Evolutionary conservation across 2,888 invertebrate species (phyloP).

Genomic region (Thymelicus sylvestris): DNA sequence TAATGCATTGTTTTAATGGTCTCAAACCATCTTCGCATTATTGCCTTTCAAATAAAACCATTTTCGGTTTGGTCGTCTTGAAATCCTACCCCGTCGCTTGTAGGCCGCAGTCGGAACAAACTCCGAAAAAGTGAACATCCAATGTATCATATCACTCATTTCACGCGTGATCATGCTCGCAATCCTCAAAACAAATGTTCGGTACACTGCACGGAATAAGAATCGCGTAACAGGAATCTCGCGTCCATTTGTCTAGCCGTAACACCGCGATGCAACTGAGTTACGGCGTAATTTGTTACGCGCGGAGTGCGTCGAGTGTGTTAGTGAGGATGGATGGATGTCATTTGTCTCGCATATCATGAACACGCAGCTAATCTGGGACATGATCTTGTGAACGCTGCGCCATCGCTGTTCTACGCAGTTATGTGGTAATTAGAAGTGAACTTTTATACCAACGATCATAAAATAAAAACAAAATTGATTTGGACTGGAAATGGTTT

Average conservation of each 20-base stretch:
- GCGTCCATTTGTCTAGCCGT: not conserved
- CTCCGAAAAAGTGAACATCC: not conserved
- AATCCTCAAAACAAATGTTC: not conserved
- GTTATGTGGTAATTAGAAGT: too few relatives aligned
- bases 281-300: slow-evolving; percentile 23
- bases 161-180: not conserved
- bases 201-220: slow-evolving; percentile 7
- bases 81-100: too few relatives aligned
- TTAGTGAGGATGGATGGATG: slow-evolving; percentile 19
- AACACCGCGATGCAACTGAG: slow-evolving; percentile 12
- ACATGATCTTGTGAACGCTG: not conserved
- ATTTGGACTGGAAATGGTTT: too few relatives aligned
- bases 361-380: slow-evolving; percentile 22
- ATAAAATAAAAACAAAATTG: too few relatives aligned
- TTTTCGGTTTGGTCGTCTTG: too few relatives aligned
- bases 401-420: too few relatives aligned
- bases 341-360: slow-evolving; percentile 13
- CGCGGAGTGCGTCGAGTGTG: slow-evolving; percentile 19
- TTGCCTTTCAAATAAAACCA: too few relatives aligned
- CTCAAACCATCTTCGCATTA: too few relatives aligned
- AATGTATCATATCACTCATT: not conserved
- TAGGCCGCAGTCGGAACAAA: too few relatives aligned
- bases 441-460: too few relatives aligned
- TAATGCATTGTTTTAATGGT: too few relatives aligned
- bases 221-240: slow-evolving; percentile 2